phyloP scores from a whole-genome alignment of 1,140 invertebrate species.

The Ectropis grisescens region DNA sequence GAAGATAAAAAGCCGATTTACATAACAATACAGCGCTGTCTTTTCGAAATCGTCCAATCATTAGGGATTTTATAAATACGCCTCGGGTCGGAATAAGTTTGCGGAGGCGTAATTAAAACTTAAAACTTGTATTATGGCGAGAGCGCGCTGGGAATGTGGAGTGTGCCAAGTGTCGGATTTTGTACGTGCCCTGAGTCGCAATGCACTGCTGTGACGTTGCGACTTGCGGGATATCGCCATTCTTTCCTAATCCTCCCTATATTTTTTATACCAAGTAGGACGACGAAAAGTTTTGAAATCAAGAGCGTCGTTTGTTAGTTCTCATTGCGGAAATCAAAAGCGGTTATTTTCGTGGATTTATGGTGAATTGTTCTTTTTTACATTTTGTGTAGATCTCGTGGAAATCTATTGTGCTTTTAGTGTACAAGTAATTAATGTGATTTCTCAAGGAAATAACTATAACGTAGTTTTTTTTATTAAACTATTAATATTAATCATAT shows the following conservation, averaged over 20 bases:
- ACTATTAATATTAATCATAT: too few relatives aligned
- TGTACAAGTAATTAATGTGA: too few relatives aligned
- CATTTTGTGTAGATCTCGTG: too few relatives aligned
- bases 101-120: conserved; percentile 54
- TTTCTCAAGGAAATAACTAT: too few relatives aligned
- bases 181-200: conserved; percentile 46
- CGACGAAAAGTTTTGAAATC: too few relatives aligned
- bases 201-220: conserved; percentile 21
- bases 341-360: too few relatives aligned
- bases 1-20: conserved; percentile 12
- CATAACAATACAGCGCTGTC: conserved; percentile 7
- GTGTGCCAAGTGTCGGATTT: conserved; percentile 61
- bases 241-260: conserved; percentile 11
- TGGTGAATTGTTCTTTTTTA: too few relatives aligned
- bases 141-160: conserved; percentile 33
- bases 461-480: too few relatives aligned
- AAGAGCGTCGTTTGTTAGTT: too few relatives aligned
- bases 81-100: conserved; percentile 26
- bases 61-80: conserved; percentile 20
- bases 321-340: too few relatives aligned
- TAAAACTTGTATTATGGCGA: conserved; percentile 44
- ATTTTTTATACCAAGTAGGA: conserved; percentile 4
- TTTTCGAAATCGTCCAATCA: conserved; percentile 5
- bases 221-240: conserved; percentile 7
- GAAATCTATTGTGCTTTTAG: too few relatives aligned